A percentile compares a stretch with the other conserved stretches of the same genome.
phyloP scores from a whole-genome alignment of 2,888 invertebrate species.

The Aporophyla nigra region DNA sequence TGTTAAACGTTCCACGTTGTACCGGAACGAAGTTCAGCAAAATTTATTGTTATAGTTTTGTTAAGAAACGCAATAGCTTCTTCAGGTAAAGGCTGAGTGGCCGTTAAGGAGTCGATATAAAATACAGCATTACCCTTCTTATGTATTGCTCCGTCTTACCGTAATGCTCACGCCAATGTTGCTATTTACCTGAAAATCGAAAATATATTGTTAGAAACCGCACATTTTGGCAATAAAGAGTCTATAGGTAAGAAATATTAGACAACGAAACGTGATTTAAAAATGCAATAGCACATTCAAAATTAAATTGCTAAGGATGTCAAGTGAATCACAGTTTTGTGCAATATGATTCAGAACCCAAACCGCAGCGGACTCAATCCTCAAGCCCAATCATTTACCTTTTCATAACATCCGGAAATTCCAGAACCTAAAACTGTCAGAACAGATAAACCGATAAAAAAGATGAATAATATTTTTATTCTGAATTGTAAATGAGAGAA shows the following conservation, averaged over 20 bases:
- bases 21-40: conserved; percentile 80
- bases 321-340: conserved; percentile 56
- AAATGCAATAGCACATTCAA: conserved; percentile 15
- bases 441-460: conserved; percentile 58
- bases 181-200: conserved; percentile 79
- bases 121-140: conserved; percentile 75
- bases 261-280: conserved; percentile 19
- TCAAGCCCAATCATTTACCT: conserved; percentile 55
- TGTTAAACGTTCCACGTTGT: conserved; percentile 80
- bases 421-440: conserved; percentile 55
- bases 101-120: conserved; percentile 79
- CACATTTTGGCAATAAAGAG: conserved; percentile 52
- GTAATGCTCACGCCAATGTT: conserved; percentile 62
- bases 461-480: conserved; percentile 53
- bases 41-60: conserved; percentile 87
- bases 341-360: conserved; percentile 50
- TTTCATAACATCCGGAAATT: conserved; percentile 59
- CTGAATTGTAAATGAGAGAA: conserved; percentile 60
- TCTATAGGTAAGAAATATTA: conserved; percentile 5
- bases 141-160: conserved; percentile 70
- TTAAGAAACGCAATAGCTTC: conserved; percentile 82
- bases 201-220: conserved; percentile 71
- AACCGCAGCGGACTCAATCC: conserved; percentile 62
- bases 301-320: conserved; percentile 31
- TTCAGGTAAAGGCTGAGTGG: conserved; percentile 74